phyloP scores from a whole-genome alignment of 2,113 vertebrate genomes.

The Boleophthalmus pectinirostris region DNA sequence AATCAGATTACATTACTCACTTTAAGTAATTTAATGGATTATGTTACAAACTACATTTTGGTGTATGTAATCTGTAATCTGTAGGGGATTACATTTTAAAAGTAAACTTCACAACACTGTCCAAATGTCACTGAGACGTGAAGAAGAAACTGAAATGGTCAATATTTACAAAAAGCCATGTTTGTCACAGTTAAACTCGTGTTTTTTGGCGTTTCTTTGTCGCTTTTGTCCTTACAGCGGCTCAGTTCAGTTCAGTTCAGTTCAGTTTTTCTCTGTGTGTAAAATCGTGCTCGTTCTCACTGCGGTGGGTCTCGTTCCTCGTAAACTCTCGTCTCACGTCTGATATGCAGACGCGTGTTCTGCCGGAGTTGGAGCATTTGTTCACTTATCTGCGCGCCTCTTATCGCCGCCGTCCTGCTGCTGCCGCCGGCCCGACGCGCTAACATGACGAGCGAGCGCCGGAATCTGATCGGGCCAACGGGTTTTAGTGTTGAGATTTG shows the following conservation, averaged over 20 bases:
- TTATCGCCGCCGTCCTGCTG: not conserved
- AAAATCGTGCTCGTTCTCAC: not conserved
- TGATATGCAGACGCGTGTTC: conserved; percentile 15
- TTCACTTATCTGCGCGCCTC: not conserved
- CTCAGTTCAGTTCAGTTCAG: not conserved
- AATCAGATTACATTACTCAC: too few relatives aligned
- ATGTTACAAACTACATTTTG: too few relatives aligned
- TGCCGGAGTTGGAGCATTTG: not conserved
- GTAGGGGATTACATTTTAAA: too few relatives aligned
- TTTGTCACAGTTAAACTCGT: too few relatives aligned
- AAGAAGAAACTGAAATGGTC: too few relatives aligned
- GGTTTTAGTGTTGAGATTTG: not conserved
- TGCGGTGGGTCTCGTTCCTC: not conserved
- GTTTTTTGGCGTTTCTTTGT: not conserved
- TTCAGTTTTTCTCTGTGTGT: not conserved
- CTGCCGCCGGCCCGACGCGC: not conserved
- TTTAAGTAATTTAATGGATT: too few relatives aligned
- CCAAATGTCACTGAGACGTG: too few relatives aligned
- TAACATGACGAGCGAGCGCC: not conserved
- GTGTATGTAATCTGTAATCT: too few relatives aligned
- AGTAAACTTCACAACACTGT: too few relatives aligned
- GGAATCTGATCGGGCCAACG: not conserved
- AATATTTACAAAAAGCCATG: too few relatives aligned
- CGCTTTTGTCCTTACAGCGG: not conserved
- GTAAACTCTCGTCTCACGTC: conserved; percentile 29